Evolutionary conservation across 2,888 invertebrate species (phyloP).

Genomic region (Tineola bisselliella): DNA sequence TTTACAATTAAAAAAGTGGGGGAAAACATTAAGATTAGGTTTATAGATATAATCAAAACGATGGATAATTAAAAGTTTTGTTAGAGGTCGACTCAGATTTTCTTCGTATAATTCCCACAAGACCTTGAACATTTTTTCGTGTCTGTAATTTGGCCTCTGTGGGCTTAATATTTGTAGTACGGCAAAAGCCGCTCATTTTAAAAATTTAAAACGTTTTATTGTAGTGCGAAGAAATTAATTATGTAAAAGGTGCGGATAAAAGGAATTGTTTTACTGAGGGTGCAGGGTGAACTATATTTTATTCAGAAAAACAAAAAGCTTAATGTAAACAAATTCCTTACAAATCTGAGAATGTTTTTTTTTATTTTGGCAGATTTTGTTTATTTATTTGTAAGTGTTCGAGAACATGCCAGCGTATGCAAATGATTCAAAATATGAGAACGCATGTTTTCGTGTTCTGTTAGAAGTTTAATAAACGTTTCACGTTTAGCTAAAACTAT

Average conservation of each 20-base stretch:
- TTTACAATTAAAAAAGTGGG: background rate
- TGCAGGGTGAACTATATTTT: background rate
- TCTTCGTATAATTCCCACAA: background rate
- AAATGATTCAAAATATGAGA: too few species aligned
- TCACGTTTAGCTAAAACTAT: too few species aligned
- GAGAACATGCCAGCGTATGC: too few species aligned
- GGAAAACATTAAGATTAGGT: background rate
- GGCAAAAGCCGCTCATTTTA: background rate
- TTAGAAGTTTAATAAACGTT: too few species aligned
- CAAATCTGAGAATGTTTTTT: too few species aligned
- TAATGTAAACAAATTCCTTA: too few species aligned
- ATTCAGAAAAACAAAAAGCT: too few species aligned
- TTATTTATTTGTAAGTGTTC: too few species aligned
- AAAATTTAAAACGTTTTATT: background rate
- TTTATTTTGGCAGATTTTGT: too few species aligned
- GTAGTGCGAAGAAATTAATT: background rate
- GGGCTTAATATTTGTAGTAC: too few species aligned
- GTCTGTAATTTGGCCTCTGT: too few species aligned
- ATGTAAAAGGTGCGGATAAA: background rate
- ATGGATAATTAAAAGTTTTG: background rate
- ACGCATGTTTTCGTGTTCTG: too few species aligned
- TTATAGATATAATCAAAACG: background rate
- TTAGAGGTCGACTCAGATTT: background rate
- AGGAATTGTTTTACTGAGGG: background rate
- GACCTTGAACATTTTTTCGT: background rate